Evolutionary conservation across 2,797 vertebrate genomes (phyloP), one percentile per base, ranked within the genome.

Genomic region (Gorsachius magnificus): DNA sequence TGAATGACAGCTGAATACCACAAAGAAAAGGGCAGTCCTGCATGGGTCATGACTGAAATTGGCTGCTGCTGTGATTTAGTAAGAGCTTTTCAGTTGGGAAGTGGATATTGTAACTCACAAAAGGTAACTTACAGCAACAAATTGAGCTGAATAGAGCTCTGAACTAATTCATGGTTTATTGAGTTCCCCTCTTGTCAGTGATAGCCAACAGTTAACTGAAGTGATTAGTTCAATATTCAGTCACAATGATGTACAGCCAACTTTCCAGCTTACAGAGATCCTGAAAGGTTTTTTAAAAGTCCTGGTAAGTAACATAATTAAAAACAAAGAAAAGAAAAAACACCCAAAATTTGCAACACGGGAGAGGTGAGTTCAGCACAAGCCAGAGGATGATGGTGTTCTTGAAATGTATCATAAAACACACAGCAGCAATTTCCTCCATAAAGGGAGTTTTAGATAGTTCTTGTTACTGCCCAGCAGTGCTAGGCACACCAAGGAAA

Each of bases 1-100:
- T 99, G 99, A 99, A 97, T 98, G 98, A 98, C 98, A 99, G 98
- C 98, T 98, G 98, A 99, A 99, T 98, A 97, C 97, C 96, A 97
- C 93, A 97, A 96, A 98, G 98, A 98, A 98, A 99, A 98, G 97
- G 97, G 96, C 95, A 95, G 53, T 92, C 95, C 98, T 95, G 93
- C 94, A 93, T 98, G 98, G 98, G 98, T 98, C 98, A 98, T 96
- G 97, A 98, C 98, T 98, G 98, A 98, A 98, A 98, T 98, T 98
- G 98, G 97, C 98, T 98, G 71, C 93, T 69, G 93, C 95, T 96
- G 96, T 93, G 94, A 97, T 95, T 98, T 97, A 98, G 97, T 98
- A 98, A 98, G 96, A 97, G 97, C 96, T 98, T 98, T 98, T 97
- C 97, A 96, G 94, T 97, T 96, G 95, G 97, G 96, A 97, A 97